A percentile compares a stretch with the other conserved stretches of the same genome.
These are phyloP conservation scores for Semotilus atromaculatus DNA, from an alignment of 2,797 vertebrate genomes.

Conservation along the genomic window DNA sequence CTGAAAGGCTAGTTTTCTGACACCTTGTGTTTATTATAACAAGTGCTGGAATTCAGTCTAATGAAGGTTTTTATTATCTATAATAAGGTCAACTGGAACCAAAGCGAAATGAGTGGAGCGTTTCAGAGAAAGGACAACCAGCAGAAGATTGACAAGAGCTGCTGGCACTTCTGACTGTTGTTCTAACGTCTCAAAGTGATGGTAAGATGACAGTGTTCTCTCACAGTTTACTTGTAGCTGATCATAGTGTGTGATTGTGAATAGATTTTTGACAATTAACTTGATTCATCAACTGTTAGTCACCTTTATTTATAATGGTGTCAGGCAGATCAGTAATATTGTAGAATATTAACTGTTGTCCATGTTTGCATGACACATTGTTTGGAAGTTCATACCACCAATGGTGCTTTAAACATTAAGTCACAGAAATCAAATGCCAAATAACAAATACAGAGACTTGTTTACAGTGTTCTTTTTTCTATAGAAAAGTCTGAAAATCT, in stretches of 20 bases:
- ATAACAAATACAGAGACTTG: not conserved
- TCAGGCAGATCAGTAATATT: too few relatives aligned
- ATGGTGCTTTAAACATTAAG: not conserved
- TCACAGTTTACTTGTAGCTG: conserved; percentile 28
- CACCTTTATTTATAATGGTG: too few relatives aligned
- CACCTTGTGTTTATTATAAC: conserved; percentile 65
- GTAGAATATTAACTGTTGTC: not conserved
- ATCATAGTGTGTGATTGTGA: conserved; percentile 14
- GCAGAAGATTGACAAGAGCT: conserved; percentile 52
- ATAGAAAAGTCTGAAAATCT: not conserved
- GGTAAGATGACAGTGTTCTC: conserved; percentile 27
- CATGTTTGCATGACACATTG: conserved; percentile 17
- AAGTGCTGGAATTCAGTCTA: conserved; percentile 70
- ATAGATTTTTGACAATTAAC: conserved; percentile 9
- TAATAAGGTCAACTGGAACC: conserved; percentile 64
- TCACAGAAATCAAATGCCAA: not conserved
- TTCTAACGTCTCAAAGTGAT: conserved; percentile 32
- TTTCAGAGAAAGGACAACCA: conserved; percentile 21
- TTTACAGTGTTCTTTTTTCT: not conserved
- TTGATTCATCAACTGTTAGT: conserved; percentile 22
- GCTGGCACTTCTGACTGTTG: conserved; percentile 51
- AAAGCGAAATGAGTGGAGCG: conserved; percentile 60
- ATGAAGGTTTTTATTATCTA: conserved; percentile 72
- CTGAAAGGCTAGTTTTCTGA: conserved; percentile 49
- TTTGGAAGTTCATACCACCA: not conserved